phyloP scores from a whole-genome alignment of 1,140 invertebrate species.

The Drosophila neocordata region DNA sequence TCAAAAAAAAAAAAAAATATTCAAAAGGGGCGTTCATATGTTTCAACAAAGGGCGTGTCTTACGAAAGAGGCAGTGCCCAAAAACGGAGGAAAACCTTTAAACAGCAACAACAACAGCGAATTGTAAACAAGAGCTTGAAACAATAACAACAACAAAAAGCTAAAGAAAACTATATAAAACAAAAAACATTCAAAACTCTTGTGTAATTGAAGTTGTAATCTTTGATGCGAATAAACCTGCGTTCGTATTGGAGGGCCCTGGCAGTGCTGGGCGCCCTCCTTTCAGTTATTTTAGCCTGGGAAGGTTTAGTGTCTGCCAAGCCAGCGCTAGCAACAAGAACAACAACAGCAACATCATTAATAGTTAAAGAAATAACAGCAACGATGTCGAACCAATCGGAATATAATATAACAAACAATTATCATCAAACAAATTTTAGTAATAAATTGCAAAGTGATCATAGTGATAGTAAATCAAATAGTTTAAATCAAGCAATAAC shows the following conservation, averaged over 20 bases:
- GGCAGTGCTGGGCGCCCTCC: conserved; percentile 83
- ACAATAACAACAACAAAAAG: conserved; percentile 13
- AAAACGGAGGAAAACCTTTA: conserved; percentile 44
- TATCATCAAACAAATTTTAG: conserved; percentile 55
- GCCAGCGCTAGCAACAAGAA: conserved; percentile 50
- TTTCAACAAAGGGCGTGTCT: conserved; percentile 71
- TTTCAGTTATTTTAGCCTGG: conserved; percentile 74
- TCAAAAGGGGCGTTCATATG: conserved; percentile 62
- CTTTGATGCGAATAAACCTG: conserved; percentile 82
- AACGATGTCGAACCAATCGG: conserved; percentile 37
- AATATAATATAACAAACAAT: conserved; percentile 24
- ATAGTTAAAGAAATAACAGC: background rate
- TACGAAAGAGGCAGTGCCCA: conserved; percentile 34
- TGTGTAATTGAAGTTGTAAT: conserved; percentile 65
- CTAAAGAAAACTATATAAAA: conserved; percentile 28
- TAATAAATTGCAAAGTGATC: conserved; percentile 73
- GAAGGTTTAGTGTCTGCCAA: conserved; percentile 67
- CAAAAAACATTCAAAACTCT: conserved; percentile 28
- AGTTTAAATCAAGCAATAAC: conserved; percentile 56
- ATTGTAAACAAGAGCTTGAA: conserved; percentile 21
- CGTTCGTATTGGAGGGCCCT: conserved; percentile 82
- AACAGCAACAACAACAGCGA: conserved; percentile 32
- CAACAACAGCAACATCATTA: background rate
- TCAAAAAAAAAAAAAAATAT: background rate
- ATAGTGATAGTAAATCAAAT: conserved; percentile 69